Percentiles rank a stretch among this genome's conserved stretches.
Conservation (phyloP, 2,888 invertebrate species). For the Acanthosepion esculentum region DNA sequence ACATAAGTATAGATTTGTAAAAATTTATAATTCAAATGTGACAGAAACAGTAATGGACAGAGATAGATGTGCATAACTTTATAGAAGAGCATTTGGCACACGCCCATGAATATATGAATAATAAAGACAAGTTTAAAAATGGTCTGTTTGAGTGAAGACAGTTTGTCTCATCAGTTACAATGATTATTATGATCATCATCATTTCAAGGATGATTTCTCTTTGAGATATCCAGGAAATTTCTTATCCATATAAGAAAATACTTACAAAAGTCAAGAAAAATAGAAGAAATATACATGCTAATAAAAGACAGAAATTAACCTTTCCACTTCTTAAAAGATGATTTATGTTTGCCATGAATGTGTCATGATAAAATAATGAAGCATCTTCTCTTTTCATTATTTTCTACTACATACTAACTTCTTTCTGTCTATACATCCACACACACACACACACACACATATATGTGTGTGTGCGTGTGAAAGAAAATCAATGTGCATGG, state of each 20-base stretch:
- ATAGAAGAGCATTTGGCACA: not conserved
- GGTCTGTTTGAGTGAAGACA: not conserved
- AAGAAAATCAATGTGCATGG: no score
- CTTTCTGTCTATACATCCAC: no score
- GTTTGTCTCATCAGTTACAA: not conserved
- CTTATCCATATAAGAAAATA: not conserved
- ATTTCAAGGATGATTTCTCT: not conserved
- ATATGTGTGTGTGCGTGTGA: no score
- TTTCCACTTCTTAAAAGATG: no score
- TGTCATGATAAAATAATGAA: no score
- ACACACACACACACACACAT: no score
- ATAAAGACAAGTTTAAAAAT: not conserved
- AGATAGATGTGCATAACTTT: not conserved
- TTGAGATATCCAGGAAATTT: not conserved
- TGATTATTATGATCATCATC: not conserved
- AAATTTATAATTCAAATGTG: not conserved
- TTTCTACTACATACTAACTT: no score
- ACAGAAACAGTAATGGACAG: not conserved
- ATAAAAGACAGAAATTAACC: no score
- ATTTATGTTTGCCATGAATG: no score
- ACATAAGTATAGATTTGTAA: constrained; percentile 11
- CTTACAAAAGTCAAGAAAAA: no score
- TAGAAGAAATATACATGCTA: no score
- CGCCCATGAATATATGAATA: not conserved
- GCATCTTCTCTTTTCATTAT: no score